phyloP scores from a whole-genome alignment of 2,888 invertebrate species.

The Caenorhabditis sp. region DNA sequence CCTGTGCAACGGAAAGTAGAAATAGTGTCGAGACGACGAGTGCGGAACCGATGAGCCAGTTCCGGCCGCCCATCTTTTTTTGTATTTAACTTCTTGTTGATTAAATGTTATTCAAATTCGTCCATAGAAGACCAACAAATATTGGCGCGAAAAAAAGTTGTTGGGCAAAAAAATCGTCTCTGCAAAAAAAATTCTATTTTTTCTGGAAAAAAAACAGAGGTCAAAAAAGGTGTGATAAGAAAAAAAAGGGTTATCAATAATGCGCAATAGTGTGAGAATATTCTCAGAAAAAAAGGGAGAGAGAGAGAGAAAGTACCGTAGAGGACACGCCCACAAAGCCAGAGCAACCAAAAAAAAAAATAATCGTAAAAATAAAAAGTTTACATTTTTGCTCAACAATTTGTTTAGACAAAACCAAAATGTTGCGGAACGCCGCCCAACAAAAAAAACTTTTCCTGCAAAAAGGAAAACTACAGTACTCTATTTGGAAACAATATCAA shows the following conservation, averaged over 20 bases:
- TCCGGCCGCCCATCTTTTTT: slow-evolving; percentile 29
- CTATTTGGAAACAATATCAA: no score
- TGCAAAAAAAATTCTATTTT: background rate
- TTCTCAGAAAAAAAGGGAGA: no score
- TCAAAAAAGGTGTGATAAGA: no score
- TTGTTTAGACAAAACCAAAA: background rate
- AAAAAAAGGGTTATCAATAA: no score
- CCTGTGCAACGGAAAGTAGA: slow-evolving; percentile 32
- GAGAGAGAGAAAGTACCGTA: no score
- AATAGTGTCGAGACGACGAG: slow-evolving; percentile 33
- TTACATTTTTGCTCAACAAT: background rate
- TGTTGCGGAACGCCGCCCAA: background rate
- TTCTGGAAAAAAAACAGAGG: no score
- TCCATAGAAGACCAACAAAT: background rate
- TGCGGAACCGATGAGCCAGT: slow-evolving; percentile 30
- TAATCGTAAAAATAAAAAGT: background rate
- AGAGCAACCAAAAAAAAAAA: no score
- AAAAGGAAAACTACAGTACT: no score
- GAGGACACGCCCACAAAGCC: no score
- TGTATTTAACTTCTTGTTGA: slow-evolving; percentile 10
- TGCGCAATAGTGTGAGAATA: no score
- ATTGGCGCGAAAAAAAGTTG: background rate
- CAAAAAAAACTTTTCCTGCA: no score
- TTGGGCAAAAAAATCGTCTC: background rate
- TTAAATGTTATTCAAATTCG: background rate